Base-by-base conservation (phyloP, 2,113 vertebrate genomes). In the Podarcis cretensis region DNA sequence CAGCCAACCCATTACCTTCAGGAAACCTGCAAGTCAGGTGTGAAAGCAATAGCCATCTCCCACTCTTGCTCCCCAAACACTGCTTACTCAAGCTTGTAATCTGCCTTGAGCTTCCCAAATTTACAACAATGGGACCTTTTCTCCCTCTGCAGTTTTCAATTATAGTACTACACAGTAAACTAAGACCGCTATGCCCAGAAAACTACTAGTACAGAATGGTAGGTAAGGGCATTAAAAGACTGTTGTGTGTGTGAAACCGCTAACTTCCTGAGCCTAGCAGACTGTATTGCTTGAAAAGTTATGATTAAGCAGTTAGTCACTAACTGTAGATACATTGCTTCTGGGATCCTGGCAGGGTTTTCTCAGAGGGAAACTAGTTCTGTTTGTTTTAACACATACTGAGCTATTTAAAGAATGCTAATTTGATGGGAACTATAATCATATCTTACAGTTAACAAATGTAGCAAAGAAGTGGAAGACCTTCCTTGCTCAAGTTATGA, bases 21-120 rank as follows among this genome's bases (percentile, higher is more conserved):
- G 30, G 79, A 48, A n/a, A 23, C 23, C 23, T 23, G 43, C 40
- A 30, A 23, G 20, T 54, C 48, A 54, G 48, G 66, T 3, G 18
- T 69, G 66, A 69, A 69, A 23, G 20, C 25, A 69, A 69, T 69
- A 27, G 59, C 23, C 18, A 13, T 16, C n/a, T 73, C 71, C 71
- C 5, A 32, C 71, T 32, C 5, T 73, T 73, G 13, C 14, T 37
- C 32, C 8, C 1, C 21, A 35, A 84, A 7, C 3, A 37, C 14
- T 3, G 21, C 27, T 65, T 5, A 18, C 14, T 85, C 76, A 63
- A 85, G 14, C 4, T 76, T 76, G 21, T 10, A 80, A 87, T 54
- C 87, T 87, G 76, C 63, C 95, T 96, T 95, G 89, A 81, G 95
- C 95, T 94, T 93, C 92, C 86, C 76, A 68, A 91, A 68, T 35